These are phyloP conservation scores for Philaethria dido DNA, from an alignment of 2,888 invertebrate genomes.

Conservation along the genomic window DNA sequence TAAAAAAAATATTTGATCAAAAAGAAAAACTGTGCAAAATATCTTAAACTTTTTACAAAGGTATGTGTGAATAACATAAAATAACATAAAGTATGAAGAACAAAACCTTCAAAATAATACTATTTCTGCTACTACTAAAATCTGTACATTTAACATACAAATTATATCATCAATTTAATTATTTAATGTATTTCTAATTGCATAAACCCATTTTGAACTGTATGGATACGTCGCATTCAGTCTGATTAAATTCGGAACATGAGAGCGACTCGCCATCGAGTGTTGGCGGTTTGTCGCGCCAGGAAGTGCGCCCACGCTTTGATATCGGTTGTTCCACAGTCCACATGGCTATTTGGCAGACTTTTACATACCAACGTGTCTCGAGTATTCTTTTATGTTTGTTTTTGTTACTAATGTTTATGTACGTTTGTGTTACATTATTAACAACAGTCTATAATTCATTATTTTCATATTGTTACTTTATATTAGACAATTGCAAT, in stretches of 20 bases:
- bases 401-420: slow-evolving; percentile 26
- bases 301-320: slow-evolving; percentile 61
- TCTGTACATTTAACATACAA: too few species aligned
- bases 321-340: slow-evolving; percentile 45
- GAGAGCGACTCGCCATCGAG: slow-evolving; percentile 28
- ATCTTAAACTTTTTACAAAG: too few species aligned
- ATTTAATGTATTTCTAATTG: too few species aligned
- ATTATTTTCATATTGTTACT: neutral
- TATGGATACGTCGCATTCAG: neutral
- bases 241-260: slow-evolving; percentile 35
- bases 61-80: too few species aligned
- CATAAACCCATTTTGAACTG: neutral
- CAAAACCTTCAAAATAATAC: too few species aligned
- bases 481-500: neutral
- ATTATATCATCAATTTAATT: too few species aligned
- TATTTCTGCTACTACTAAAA: too few species aligned
- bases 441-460: neutral
- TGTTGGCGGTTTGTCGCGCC: slow-evolving; percentile 44
- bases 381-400: slow-evolving; percentile 36
- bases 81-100: too few species aligned
- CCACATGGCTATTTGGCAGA: slow-evolving; percentile 43
- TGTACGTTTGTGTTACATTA: slow-evolving; percentile 28
- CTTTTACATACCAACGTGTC: slow-evolving; percentile 39
- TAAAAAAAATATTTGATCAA: too few species aligned
- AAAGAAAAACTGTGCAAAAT: too few species aligned